Base-by-base conservation (phyloP, 1,140 invertebrate genomes). In the roundworm (Caenorhabditis elegans) region DNA sequence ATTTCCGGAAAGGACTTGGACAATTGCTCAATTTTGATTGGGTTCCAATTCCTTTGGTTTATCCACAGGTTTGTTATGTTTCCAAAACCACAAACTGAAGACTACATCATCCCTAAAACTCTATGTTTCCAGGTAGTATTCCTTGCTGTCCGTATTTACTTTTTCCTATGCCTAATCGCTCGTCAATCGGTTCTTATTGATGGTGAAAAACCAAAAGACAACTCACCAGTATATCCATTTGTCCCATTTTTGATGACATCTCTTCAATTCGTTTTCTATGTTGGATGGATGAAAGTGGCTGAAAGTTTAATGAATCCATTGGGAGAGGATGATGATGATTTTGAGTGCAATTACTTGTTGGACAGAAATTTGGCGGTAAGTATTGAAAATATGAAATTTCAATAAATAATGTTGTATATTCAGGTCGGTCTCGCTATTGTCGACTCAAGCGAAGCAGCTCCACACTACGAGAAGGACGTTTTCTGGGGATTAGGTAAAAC, bases 1-100 rank as follows among this genome's bases (percentile, higher is more conserved):
- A 65, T 17, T 65, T 65, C 17, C 28, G 55, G n/a, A 34, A 28
- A 36, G 55, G 55, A 0, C 15, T 65, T 11, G 55, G 55, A 19
- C 81, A 81, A 28, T 51, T 82, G 43, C 28, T 34, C 24, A 82
- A 82, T 19, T 85, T 79, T 39, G 92, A 92, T 85, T 92, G 92
- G 91, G 91, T 92, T 19, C 91, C 90, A 79, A 90, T 92, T 60
- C 92, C 92, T 8, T 84, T 92, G 5, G 91, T 92, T 4, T 98
- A 98, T 90, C 98, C 96, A 76, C 96, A 81, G 48, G 55, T 96
- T 34, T 26, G 19, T 92, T 92, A 83, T 91, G 91, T 3, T 91
- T n/a, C n/a, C n/a, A n/a, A n/a, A n/a, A n/a, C n/a, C n/a, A n/a
- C n/a, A n/a, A n/a, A n/a, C n/a, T n/a, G n/a, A n/a, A n/a, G n/a